A percentile compares a stretch with the other conserved stretches of the same genome.
These are phyloP conservation scores for Tachysurus vachellii DNA, from an alignment of 2,113 vertebrate species.

Conservation along the genomic window DNA sequence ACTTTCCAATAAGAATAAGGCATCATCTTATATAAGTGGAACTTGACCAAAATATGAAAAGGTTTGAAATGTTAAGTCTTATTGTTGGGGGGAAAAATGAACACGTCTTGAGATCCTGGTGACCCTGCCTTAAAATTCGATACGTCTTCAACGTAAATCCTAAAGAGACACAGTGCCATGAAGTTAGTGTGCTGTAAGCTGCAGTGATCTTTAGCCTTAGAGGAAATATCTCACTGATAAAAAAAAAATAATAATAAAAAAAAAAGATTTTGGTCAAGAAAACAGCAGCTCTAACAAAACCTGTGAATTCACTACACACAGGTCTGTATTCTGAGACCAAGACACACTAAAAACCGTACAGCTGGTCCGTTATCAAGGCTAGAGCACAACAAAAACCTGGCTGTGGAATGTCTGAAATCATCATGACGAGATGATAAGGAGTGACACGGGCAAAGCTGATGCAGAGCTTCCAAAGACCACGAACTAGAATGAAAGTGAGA, in stretches of 20 bases:
- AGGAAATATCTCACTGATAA: neutral
- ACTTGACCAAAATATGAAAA: slow-evolving; percentile 1
- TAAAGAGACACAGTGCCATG: neutral
- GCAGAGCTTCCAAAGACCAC: neutral
- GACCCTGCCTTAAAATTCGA: neutral
- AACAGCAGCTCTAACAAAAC: neutral
- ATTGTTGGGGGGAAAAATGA: neutral
- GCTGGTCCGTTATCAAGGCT: slow-evolving; percentile 6
- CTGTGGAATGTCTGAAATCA: slow-evolving; percentile 48
- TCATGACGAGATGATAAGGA: neutral
- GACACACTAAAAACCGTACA: neutral
- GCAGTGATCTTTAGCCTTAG: neutral
- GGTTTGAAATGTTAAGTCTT: neutral
- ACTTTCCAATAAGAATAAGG: slow-evolving; percentile 10
- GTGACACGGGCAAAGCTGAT: neutral
- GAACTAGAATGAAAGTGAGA: slow-evolving; percentile 17
- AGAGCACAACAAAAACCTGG: slow-evolving; percentile 13
- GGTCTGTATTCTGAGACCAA: neutral
- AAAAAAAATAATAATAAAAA: neutral
- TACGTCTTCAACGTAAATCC: neutral
- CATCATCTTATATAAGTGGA: neutral
- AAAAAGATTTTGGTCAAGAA: neutral
- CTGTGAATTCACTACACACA: neutral
- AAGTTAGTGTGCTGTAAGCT: neutral
- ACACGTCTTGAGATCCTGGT: neutral